A percentile compares a stretch with the other conserved stretches of the same genome.
Evolutionary conservation across 2,113 vertebrate species (phyloP).

Genomic region (Sakesphorus luctuosus): DNA sequence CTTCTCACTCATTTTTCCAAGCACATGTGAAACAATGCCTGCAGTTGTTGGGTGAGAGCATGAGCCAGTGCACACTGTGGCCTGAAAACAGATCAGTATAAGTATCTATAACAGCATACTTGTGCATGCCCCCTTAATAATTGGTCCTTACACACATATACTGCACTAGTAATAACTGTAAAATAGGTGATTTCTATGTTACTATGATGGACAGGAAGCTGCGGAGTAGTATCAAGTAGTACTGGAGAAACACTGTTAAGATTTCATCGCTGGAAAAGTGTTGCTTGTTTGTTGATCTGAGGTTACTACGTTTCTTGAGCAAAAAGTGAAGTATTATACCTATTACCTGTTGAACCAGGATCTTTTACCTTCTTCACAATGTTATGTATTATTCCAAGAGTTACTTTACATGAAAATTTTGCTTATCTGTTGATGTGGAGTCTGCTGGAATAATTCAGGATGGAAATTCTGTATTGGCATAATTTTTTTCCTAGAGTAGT

Average conservation of each 20-base stretch:
- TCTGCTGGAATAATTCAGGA: slow-evolving; percentile 18
- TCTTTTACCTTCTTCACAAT: background rate
- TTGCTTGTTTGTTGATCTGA: background rate
- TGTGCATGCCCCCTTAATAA: background rate
- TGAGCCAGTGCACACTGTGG: background rate
- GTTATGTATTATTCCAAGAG: background rate
- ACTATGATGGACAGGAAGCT: background rate
- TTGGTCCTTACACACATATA: background rate
- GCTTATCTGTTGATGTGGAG: background rate
- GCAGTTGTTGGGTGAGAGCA: background rate
- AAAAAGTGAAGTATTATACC: background rate
- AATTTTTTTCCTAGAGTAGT: background rate
- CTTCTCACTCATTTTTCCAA: background rate
- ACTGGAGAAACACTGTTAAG: background rate
- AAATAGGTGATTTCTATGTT: background rate
- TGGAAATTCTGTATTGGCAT: slow-evolving; percentile 6
- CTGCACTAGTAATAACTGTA: background rate
- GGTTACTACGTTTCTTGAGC: background rate
- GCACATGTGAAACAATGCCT: background rate
- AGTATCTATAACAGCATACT: background rate
- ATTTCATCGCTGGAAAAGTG: background rate
- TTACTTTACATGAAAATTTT: background rate
- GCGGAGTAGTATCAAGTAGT: background rate
- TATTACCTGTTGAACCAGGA: background rate
- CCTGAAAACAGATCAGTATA: background rate